Evolutionary conservation across 1,140 invertebrate genomes (phyloP).

Genomic region (Phthorimaea operculella): DNA sequence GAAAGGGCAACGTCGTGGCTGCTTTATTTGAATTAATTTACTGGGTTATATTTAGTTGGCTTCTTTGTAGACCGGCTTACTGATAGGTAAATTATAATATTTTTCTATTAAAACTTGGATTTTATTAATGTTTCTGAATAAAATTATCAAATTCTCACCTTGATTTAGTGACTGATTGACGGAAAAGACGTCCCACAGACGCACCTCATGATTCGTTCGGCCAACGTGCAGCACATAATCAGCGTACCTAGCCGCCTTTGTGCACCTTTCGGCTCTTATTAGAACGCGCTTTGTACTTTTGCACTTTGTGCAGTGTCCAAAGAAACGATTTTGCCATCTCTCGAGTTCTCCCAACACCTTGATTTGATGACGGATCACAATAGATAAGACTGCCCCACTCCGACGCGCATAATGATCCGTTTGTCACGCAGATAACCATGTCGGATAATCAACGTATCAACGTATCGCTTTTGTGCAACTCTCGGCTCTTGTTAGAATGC

Average conservation of each 20-base stretch:
- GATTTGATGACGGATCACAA: not conserved
- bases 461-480: conserved; percentile 8
- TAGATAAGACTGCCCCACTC: not conserved
- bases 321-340: no score
- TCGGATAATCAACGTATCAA: conserved; percentile 6
- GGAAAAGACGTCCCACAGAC: no score
- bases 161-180: no score
- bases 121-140: no score
- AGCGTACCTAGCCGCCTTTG: conserved; percentile 8
- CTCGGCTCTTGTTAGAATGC: conserved; percentile 7
- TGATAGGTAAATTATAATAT: not conserved
- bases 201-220: no score
- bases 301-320: no score
- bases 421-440: no score
- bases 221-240: not conserved
- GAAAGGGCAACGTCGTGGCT: conserved; percentile 1
- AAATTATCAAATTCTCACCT: not conserved
- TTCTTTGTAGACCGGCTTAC: not conserved
- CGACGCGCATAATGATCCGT: not conserved
- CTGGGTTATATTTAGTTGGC: not conserved
- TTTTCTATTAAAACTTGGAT: not conserved
- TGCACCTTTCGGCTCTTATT: no score
- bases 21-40: not conserved
- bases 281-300: no score
- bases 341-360: no score